Conservation (phyloP, 2,113 vertebrate species). For the Carettochelys insculpta region DNA sequence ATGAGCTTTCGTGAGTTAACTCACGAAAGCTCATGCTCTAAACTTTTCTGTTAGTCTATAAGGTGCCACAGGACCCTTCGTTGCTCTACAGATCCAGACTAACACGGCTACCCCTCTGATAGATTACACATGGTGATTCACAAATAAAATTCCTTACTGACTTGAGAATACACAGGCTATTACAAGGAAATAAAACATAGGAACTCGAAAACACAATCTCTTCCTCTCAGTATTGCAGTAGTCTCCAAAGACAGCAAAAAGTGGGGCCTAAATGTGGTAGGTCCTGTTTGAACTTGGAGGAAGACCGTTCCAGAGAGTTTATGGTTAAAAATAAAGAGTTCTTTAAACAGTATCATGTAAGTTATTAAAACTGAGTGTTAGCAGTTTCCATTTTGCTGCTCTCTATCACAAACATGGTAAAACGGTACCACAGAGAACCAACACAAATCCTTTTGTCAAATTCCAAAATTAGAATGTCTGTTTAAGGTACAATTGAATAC, state of each 20-base stretch:
- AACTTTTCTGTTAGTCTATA: too few species aligned
- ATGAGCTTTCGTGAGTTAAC: too few species aligned
- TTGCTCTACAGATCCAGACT: too few species aligned
- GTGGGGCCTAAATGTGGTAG: neutral
- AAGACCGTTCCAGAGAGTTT: neutral
- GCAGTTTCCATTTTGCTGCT: neutral
- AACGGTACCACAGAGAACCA: neutral
- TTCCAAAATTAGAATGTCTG: neutral
- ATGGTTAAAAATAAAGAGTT: neutral
- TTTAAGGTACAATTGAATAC: neutral
- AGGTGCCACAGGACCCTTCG: too few species aligned
- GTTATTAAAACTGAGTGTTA: neutral
- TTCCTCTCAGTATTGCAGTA: neutral
- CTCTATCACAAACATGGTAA: neutral
- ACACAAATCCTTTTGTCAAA: neutral
- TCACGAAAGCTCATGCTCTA: too few species aligned
- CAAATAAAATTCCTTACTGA: slow-evolving; percentile 2
- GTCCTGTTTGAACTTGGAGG: too few species aligned
- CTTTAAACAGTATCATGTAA: neutral
- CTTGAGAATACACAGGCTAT: neutral
- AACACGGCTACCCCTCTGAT: too few species aligned
- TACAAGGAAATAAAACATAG: neutral
- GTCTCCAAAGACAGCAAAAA: neutral
- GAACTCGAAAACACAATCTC: neutral
- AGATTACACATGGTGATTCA: neutral